A percentile compares a stretch with the other conserved stretches of the same genome.
Evolutionary conservation across 2,113 vertebrate genomes (phyloP).

Genomic region (Phrynosoma blainvillii): DNA sequence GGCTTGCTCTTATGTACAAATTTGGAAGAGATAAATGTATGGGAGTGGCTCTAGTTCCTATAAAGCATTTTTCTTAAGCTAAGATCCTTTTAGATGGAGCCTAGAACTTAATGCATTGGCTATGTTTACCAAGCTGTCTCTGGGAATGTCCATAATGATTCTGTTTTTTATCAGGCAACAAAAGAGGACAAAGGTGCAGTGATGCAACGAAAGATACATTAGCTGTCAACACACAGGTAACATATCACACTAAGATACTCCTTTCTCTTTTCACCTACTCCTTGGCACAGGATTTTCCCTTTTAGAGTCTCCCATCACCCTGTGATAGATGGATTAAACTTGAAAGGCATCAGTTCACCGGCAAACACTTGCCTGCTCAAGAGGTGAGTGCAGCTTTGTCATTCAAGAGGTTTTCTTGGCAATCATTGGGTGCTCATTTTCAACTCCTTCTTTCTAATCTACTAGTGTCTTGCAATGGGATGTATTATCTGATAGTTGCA

Average conservation of each 20-base stretch:
- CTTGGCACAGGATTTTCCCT: conserved; percentile 60
- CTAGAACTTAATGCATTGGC: conserved; percentile 55
- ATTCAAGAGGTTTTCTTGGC: conserved; percentile 55
- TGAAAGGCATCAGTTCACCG: conserved; percentile 63
- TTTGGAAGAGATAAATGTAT: background rate
- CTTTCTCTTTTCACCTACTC: conserved; percentile 45
- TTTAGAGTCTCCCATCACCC: conserved; percentile 60
- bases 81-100: background rate
- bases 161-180: conserved; percentile 60
- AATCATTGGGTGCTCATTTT: conserved; percentile 53
- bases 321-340: conserved; percentile 67
- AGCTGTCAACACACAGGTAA: conserved; percentile 63
- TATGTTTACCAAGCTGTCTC: conserved; percentile 59
- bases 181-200: conserved; percentile 49
- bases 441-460: conserved; percentile 23
- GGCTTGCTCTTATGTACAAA: background rate
- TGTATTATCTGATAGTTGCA: conserved; percentile 23
- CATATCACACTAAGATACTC: conserved; percentile 66
- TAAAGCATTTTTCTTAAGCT: background rate
- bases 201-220: conserved; percentile 59
- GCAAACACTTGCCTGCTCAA: conserved; percentile 56
- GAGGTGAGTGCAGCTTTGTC: conserved; percentile 50
- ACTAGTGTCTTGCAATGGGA: background rate
- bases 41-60: background rate
- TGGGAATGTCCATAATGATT: conserved; percentile 61